Evolutionary conservation across 2,888 invertebrate species (phyloP).

Genomic region (Latheticus oryzae): DNA sequence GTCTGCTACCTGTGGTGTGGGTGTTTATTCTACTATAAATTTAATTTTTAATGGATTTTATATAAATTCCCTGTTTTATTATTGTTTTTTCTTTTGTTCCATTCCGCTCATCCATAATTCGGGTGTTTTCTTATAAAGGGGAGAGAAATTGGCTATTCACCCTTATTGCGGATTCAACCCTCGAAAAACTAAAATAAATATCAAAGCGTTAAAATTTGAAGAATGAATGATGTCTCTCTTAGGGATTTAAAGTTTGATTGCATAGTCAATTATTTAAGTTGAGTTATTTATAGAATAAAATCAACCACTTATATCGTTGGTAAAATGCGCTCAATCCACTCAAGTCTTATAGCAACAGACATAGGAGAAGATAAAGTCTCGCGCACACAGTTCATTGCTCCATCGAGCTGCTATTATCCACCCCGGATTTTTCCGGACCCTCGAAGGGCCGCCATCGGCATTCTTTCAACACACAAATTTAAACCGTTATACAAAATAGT

Average conservation of each 20-base stretch:
- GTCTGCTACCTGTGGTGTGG: constrained; percentile 1
- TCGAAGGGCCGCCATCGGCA: constrained; percentile 14
- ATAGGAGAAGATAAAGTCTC: constrained; percentile 18
- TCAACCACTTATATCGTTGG: constrained; percentile 47
- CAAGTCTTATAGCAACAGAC: constrained; percentile 21
- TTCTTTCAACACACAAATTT: no score
- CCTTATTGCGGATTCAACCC: constrained; percentile 23
- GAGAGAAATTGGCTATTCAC: constrained; percentile 13
- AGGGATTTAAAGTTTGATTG: constrained; percentile 27
- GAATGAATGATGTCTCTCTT: constrained; percentile 20
- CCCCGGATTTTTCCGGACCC: constrained; percentile 31
- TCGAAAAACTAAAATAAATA: constrained; percentile 24
- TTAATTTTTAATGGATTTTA: not conserved
- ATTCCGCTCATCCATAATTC: constrained; percentile 26
- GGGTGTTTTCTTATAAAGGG: constrained; percentile 24
- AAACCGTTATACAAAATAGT: no score
- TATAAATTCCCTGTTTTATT: constrained; percentile 9
- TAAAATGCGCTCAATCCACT: constrained; percentile 27
- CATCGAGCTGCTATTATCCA: constrained; percentile 26
- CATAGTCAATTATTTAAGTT: constrained; percentile 14
- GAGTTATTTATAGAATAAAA: constrained; percentile 48
- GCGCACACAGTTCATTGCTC: constrained; percentile 32
- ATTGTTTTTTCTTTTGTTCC: constrained; percentile 6
- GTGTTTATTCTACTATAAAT: constrained; percentile 13
- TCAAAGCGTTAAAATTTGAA: constrained; percentile 22